Evolutionary conservation across 2,888 invertebrate species (phyloP).

Genomic region (Fragum fragum): DNA sequence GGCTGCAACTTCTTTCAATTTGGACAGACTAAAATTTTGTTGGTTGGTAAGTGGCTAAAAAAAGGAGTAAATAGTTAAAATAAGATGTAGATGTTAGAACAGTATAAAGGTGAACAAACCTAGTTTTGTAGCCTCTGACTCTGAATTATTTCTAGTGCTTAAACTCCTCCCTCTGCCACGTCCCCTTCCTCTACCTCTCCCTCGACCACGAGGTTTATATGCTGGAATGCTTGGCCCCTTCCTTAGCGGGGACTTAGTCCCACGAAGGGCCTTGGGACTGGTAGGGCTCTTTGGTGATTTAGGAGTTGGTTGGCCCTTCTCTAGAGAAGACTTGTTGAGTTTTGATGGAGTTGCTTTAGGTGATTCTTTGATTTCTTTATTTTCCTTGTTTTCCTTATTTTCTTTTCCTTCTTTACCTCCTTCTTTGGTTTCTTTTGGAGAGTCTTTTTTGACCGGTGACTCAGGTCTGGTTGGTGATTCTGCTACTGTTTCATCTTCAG

Average conservation of each 20-base stretch:
- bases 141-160: constrained; percentile 72
- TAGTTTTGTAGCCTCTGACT: constrained; percentile 67
- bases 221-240: constrained; percentile 63
- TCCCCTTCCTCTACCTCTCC: constrained; percentile 75
- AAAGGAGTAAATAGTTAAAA: too few relatives aligned
- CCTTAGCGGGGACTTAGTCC: constrained; percentile 46
- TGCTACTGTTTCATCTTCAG: constrained; percentile 52
- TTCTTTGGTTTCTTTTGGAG: constrained; percentile 33
- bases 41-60: too few relatives aligned
- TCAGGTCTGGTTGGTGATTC: constrained; percentile 46
- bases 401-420: constrained; percentile 41
- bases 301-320: constrained; percentile 38
- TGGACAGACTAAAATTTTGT: too few relatives aligned
- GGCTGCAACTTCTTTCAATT: too few relatives aligned
- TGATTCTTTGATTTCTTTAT: constrained; percentile 16
- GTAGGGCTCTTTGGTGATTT: constrained; percentile 36
- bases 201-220: constrained; percentile 57
- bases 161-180: constrained; percentile 67
- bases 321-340: not conserved
- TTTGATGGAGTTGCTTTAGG: constrained; percentile 38
- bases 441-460: constrained; percentile 43
- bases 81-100: too few relatives aligned
- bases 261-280: constrained; percentile 26
- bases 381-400: constrained; percentile 33
- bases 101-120: constrained; percentile 52